phyloP scores from a whole-genome alignment of 2,113 vertebrate species.

The Brachyistius frenatus region DNA sequence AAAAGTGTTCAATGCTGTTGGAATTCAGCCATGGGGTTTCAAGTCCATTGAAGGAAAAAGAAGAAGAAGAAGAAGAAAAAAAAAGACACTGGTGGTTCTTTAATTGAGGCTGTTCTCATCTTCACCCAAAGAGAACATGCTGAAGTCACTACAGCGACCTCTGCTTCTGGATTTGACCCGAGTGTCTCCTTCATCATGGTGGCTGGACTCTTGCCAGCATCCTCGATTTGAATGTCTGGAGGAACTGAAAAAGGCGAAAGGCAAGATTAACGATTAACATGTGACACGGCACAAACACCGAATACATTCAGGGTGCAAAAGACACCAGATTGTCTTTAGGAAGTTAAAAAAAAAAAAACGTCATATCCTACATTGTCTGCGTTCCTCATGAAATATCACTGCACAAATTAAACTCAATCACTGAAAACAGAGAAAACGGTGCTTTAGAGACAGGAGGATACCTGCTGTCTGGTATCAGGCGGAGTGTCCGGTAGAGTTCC shows the following conservation, averaged over 20 bases:
- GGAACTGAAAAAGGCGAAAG: conserved; percentile 44
- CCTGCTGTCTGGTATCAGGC: conserved; percentile 85
- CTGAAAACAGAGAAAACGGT: neutral
- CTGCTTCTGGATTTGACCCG: conserved; percentile 60
- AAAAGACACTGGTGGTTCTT: conserved; percentile 52
- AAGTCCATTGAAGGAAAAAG: neutral
- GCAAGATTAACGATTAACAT: neutral
- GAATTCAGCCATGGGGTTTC: conserved; percentile 6
- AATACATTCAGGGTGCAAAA: no score
- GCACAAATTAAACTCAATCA: neutral
- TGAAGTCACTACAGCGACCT: conserved; percentile 62
- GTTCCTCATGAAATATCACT: neutral
- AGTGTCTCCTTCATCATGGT: conserved; percentile 48
- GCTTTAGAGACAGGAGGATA: conserved; percentile 60
- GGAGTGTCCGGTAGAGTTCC: conserved; percentile 84
- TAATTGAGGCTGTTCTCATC: conserved; percentile 74
- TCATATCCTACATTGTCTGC: neutral
- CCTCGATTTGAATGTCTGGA: conserved; percentile 71
- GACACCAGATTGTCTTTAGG: neutral
- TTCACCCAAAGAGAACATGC: conserved; percentile 75
- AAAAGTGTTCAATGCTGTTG: conserved; percentile 17
- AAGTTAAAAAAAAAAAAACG: neutral
- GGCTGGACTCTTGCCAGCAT: conserved; percentile 69
- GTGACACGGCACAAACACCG: neutral
- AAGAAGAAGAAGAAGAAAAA: neutral